Conservation (phyloP, 23 tunicate species). For the Botrylloides violaceus region DNA sequence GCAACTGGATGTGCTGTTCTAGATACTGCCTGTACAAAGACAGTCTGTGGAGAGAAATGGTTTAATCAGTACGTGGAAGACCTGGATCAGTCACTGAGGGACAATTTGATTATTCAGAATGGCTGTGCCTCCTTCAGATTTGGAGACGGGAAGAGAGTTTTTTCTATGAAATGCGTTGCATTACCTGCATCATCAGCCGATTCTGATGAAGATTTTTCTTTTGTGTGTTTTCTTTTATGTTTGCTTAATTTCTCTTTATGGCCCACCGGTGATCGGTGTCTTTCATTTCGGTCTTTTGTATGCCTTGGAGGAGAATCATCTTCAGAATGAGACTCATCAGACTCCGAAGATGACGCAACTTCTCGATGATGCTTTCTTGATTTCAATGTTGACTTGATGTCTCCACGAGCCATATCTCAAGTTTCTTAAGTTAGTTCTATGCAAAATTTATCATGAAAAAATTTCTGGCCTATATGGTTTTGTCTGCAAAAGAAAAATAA, state of each 20-base stretch:
- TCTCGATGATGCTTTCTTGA: neutral
- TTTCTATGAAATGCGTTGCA: neutral
- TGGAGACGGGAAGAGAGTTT: conserved; percentile 23
- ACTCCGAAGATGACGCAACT: neutral
- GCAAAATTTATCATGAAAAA: too few relatives aligned
- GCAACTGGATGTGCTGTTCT: conserved; percentile 1
- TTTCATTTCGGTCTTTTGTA: neutral
- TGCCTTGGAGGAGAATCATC: neutral
- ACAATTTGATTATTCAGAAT: neutral
- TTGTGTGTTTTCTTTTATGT: neutral
- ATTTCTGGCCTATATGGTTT: too few relatives aligned
- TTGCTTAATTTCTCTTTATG: neutral
- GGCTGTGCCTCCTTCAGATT: conserved; percentile 1
- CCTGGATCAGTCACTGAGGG: neutral
- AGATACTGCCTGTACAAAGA: conserved; percentile 29
- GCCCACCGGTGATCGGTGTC: neutral
- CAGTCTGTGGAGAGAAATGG: conserved; percentile 28
- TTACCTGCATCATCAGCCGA: neutral
- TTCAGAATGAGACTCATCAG: too few relatives aligned
- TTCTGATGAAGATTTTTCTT: neutral
- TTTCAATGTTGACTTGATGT: too few relatives aligned
- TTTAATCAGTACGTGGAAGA: neutral
- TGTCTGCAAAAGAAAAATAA: too few relatives aligned
- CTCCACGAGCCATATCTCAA: too few relatives aligned
- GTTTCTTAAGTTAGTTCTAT: too few relatives aligned